Evolutionary conservation across 2,797 vertebrate species (phyloP).

Genomic region (Chanos chanos): DNA sequence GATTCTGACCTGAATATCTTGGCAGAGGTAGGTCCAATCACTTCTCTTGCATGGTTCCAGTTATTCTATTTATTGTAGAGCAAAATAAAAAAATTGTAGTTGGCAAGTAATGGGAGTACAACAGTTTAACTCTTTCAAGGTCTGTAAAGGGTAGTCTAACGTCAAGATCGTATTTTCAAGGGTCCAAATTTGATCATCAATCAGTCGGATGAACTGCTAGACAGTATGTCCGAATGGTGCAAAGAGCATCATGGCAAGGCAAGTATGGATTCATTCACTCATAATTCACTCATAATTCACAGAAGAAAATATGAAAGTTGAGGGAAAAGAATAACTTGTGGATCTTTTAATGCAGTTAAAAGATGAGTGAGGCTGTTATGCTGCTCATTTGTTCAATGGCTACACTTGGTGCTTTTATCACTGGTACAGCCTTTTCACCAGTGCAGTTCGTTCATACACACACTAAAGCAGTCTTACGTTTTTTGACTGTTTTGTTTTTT

Average conservation of each 20-base stretch:
- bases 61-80: neutral
- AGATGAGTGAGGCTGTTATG: neutral
- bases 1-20: constrained; percentile 86
- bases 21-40: constrained; percentile 88
- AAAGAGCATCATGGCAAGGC: constrained; percentile 94
- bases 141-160: neutral
- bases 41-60: too few relatives aligned
- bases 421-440: too few relatives aligned
- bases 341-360: too few relatives aligned
- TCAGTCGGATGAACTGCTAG: constrained; percentile 85
- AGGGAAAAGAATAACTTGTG: too few relatives aligned
- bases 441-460: too few relatives aligned
- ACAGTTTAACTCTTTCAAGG: neutral
- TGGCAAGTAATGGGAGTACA: too few relatives aligned
- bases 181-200: constrained; percentile 94
- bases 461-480: too few relatives aligned
- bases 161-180: constrained; percentile 56
- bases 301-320: too few relatives aligned
- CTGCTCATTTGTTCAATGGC: too few relatives aligned
- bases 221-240: constrained; percentile 96
- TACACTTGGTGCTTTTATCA: too few relatives aligned
- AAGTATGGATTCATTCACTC: constrained; percentile 25
- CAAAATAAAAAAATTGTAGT: neutral
- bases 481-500: neutral
- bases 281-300: neutral